A percentile compares a stretch with the other conserved stretches of the same genome.
These are phyloP conservation scores for Notospermus geniculatus DNA, from an alignment of 1,140 invertebrate species.

Conservation along the genomic window DNA sequence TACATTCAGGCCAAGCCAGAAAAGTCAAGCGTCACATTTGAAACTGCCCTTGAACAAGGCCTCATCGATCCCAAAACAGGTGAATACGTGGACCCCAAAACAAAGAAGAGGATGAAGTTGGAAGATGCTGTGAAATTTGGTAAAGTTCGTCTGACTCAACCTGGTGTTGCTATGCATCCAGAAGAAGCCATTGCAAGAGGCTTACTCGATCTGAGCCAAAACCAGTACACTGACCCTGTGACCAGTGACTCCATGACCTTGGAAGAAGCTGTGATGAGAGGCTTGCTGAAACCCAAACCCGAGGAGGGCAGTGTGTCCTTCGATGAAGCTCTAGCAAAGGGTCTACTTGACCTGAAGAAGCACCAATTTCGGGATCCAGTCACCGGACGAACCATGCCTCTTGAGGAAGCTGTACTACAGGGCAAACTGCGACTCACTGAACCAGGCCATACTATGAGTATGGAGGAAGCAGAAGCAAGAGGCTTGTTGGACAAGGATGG, in stretches of 20 bases:
- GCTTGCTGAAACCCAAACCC: slow-evolving; percentile 11
- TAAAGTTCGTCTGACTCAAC: neutral
- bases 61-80: slow-evolving; percentile 77
- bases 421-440: slow-evolving; percentile 31
- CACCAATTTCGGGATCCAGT: slow-evolving; percentile 70
- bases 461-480: slow-evolving; percentile 43
- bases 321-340: slow-evolving; percentile 76
- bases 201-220: slow-evolving; percentile 63
- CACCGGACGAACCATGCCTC: slow-evolving; percentile 74
- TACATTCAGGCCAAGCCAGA: slow-evolving; percentile 44
- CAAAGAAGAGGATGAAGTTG: slow-evolving; percentile 55
- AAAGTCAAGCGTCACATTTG: slow-evolving; percentile 39
- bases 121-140: slow-evolving; percentile 11
- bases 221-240: slow-evolving; percentile 73
- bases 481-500: slow-evolving; percentile 44
- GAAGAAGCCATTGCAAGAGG: slow-evolving; percentile 37
- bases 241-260: slow-evolving; percentile 74
- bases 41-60: slow-evolving; percentile 70
- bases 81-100: slow-evolving; percentile 65
- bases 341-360: slow-evolving; percentile 75
- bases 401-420: slow-evolving; percentile 77
- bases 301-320: slow-evolving; percentile 32
- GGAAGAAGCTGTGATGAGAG: slow-evolving; percentile 66
- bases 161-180: slow-evolving; percentile 13
- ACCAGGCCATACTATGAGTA: slow-evolving; percentile 52